A percentile compares a stretch with the other conserved stretches of the same genome.
Conservation (phyloP, 2,888 invertebrate genomes). For the Cactoblastis cactorum region DNA sequence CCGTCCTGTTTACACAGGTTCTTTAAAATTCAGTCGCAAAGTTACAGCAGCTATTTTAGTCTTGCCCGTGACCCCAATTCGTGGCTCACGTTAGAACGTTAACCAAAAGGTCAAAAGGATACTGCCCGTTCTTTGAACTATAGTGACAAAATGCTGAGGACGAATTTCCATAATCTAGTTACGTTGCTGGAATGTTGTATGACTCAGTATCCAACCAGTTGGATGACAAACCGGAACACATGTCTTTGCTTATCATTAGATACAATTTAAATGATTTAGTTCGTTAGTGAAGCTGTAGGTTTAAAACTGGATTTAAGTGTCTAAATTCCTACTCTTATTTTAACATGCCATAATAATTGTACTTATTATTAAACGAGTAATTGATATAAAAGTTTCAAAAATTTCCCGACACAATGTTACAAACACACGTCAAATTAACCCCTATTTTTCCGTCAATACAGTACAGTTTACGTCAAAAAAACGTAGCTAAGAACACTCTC, state of each 20-base stretch:
- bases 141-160: neutral
- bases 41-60: neutral
- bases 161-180: neutral
- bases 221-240: neutral
- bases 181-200: neutral
- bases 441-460: no score
- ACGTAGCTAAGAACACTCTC: no score
- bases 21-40: neutral
- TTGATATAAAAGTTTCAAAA: no score
- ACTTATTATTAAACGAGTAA: no score
- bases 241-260: neutral
- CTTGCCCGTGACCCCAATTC: neutral
- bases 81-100: neutral
- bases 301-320: no score
- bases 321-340: no score
- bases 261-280: neutral
- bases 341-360: no score
- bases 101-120: slow-evolving; percentile 2
- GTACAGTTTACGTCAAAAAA: no score
- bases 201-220: neutral
- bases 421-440: no score
- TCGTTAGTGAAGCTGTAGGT: no score
- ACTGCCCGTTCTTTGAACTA: slow-evolving; percentile 1
- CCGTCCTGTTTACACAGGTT: no score
- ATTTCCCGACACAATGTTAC: no score